A percentile compares a stretch with the other conserved stretches of the same genome.
Evolutionary conservation across 2,888 invertebrate genomes (phyloP).

Genomic region (Hydrotaea diabolus): DNA sequence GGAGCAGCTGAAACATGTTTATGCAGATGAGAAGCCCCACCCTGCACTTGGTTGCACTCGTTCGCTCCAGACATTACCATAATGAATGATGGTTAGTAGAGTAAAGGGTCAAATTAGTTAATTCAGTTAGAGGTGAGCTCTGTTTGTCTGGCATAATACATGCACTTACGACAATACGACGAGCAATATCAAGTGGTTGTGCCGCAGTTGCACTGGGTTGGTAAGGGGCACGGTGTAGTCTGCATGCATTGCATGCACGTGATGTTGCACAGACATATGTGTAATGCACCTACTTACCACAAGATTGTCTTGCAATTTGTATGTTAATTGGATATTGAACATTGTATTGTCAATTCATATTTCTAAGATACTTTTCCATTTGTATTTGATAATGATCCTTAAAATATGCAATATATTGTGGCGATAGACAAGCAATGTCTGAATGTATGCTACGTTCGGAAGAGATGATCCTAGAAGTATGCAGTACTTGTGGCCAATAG

Average conservation of each 20-base stretch:
- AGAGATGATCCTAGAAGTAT: too few species aligned
- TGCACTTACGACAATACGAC: neutral
- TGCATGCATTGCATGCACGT: neutral
- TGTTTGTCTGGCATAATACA: neutral
- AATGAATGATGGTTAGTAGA: constrained; percentile 25
- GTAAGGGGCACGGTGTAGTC: too few species aligned
- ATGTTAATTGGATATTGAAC: neutral
- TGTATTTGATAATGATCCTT: neutral
- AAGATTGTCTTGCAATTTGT: neutral
- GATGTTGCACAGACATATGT: too few species aligned
- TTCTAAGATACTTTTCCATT: too few species aligned
- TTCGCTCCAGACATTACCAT: neutral
- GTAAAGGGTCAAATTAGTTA: constrained; percentile 66
- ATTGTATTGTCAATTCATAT: neutral
- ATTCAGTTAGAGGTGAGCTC: constrained; percentile 12
- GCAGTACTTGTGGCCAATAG: too few species aligned
- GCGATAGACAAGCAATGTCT: neutral
- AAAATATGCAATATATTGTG: neutral
- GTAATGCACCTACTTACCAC: neutral
- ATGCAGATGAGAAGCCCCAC: neutral
- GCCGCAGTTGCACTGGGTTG: too few species aligned
- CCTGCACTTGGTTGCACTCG: too few species aligned
- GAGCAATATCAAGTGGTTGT: too few species aligned
- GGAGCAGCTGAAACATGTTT: neutral
- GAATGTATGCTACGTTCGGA: neutral